Base-by-base conservation (phyloP, 2,113 vertebrate genomes). In the Cryptomyrus ogoouensis region DNA sequence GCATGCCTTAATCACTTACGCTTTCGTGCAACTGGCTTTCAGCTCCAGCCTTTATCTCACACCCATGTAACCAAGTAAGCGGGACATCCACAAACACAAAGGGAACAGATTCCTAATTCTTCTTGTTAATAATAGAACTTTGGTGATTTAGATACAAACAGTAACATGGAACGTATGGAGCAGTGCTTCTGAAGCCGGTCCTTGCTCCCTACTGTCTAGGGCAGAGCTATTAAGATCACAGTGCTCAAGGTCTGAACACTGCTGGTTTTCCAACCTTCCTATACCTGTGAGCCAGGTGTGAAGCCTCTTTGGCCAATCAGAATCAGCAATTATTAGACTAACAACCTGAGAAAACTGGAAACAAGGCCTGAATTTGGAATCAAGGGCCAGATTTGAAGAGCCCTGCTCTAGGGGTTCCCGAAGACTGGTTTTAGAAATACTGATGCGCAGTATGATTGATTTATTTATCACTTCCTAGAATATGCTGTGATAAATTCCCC, bases 1-100 rank as follows among this genome's bases (percentile, higher is more conserved):
- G 96, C 96, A 96, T 96, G 95, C 91, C 89, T 53, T 90, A 88
- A 91, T 62, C 91, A 93, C 62, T 77, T 90, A 90, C 86, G 93
- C 88, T 94, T 92, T 91, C 92, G 93, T 94, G 92, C 66, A 5
- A 15, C 31, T 77, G 27, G 12, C 31, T 31, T 70, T 27, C 17
- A 31, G 66, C 66, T 74, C 12, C 70, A 5, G 31, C 13, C 31
- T 6, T 77, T 35, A 35, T 31, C 27, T 35, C 12, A 9, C 31
- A 39, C 15, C 3, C 31, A 77, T 31, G 31, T 39, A 17, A 1
- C 70, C 70, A 15, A 3, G 3, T 74, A 17, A 77, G 27, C 31
- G 17, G 31, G 70, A 77, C 70, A 77, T 77, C 70, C 70, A 39
- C 70, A 13, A 77, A 39, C 70, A 77, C 15, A 31, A 35, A 77